phyloP scores from a whole-genome alignment of 2,888 invertebrate species.

The Isoperla grammatica region DNA sequence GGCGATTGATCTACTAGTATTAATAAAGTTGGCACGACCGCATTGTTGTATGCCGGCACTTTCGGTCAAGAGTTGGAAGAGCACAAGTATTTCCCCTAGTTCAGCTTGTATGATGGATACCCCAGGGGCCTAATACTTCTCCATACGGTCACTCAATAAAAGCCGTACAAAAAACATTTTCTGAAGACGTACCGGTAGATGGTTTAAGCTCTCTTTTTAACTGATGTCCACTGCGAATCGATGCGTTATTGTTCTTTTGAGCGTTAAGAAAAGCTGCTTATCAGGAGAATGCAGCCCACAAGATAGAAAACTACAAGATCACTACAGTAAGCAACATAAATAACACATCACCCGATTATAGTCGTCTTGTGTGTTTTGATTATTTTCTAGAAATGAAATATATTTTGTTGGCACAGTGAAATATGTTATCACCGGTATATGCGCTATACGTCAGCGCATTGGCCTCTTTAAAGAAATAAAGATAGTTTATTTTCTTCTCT shows the following conservation, averaged over 20 bases:
- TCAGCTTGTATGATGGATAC: no score
- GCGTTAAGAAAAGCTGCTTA: constrained; percentile 27
- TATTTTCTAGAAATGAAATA: background rate
- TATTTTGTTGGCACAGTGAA: no score
- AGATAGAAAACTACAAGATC: constrained; percentile 9
- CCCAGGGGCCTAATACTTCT: no score
- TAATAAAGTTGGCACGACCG: no score
- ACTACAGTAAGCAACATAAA: background rate
- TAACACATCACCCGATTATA: background rate
- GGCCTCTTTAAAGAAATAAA: no score
- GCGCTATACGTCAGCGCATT: no score
- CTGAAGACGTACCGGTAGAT: no score
- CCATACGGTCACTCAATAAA: no score
- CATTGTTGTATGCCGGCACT: background rate
- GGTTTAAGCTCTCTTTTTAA: background rate
- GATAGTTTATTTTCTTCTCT: no score
- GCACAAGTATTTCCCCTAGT: background rate
- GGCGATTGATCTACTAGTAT: no score
- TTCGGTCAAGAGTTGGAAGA: background rate
- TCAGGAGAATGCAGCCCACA: constrained; percentile 23
- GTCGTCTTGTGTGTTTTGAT: background rate
- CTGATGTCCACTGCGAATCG: background rate
- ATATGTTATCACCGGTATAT: no score
- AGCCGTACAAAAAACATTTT: no score
- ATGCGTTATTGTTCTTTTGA: constrained; percentile 24